A percentile compares a stretch with the other conserved stretches of the same genome.
Evolutionary conservation across 2,888 invertebrate species (phyloP).

Genomic region (Epinotia brunnichana): DNA sequence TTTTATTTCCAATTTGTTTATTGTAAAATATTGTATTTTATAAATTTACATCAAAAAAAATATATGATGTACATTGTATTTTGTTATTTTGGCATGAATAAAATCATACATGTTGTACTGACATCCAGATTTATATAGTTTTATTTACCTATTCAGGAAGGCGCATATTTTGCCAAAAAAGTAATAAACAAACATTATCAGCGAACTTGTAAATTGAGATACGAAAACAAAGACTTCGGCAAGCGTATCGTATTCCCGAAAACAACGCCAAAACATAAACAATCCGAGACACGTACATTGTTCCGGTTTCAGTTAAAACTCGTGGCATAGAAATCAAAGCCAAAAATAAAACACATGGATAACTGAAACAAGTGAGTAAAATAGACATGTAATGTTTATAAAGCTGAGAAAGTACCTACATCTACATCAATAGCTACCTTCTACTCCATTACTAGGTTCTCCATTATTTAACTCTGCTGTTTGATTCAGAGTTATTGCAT

Average conservation of each 20-base stretch:
- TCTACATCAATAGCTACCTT: not conserved
- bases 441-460: not conserved
- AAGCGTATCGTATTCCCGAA: conserved; percentile 22
- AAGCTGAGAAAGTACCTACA: not conserved
- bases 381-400: not conserved
- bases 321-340: not conserved
- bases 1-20: no score
- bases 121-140: not conserved
- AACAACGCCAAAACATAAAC: conserved; percentile 30
- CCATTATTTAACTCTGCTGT: not conserved
- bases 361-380: not conserved
- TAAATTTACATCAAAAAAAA: no score
- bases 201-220: conserved; percentile 20
- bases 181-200: conserved; percentile 15
- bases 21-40: no score
- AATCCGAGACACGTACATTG: conserved; percentile 22
- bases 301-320: conserved; percentile 21
- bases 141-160: not conserved
- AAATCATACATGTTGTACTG: no score
- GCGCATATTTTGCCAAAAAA: not conserved
- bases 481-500: no score
- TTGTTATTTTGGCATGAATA: no score
- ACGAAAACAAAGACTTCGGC: conserved; percentile 29
- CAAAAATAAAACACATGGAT: not conserved
- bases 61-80: no score